phyloP scores from a whole-genome alignment of 2,113 vertebrate genomes.

The Crypturellus undulatus region DNA sequence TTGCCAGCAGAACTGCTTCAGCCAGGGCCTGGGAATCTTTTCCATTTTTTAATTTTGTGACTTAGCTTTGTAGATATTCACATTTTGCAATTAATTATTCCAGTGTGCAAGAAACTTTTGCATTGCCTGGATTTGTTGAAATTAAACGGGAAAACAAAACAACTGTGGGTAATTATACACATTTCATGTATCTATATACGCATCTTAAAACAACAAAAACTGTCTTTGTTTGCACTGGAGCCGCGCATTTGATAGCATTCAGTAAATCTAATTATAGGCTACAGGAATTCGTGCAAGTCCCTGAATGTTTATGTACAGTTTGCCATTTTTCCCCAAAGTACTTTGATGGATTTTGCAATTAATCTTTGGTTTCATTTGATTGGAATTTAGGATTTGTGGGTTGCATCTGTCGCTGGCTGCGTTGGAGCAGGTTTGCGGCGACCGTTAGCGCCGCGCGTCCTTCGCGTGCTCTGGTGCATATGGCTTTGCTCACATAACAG shows the following conservation, averaged over 20 bases:
- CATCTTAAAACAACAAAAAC: slow-evolving; percentile 49
- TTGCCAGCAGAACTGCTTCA: neutral
- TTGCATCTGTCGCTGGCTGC: neutral
- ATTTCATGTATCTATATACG: slow-evolving; percentile 38
- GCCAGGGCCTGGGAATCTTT: neutral
- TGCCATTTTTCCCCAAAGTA: neutral
- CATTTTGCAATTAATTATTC: slow-evolving; percentile 49
- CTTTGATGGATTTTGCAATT: slow-evolving; percentile 60
- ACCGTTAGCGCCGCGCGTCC: neutral
- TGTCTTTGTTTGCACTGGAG: slow-evolving; percentile 7
- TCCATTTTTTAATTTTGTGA: neutral
- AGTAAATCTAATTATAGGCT: slow-evolving; percentile 43
- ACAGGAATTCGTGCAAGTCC: neutral
- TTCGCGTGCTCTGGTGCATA: neutral
- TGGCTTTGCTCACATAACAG: neutral
- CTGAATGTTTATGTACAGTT: slow-evolving; percentile 9
- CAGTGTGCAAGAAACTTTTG: neutral
- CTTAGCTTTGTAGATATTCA: neutral
- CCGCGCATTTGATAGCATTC: neutral
- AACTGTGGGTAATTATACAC: slow-evolving; percentile 50
- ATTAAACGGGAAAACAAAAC: slow-evolving; percentile 44
- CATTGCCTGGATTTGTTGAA: slow-evolving; percentile 41
- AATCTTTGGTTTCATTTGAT: slow-evolving; percentile 55
- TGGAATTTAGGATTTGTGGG: slow-evolving; percentile 44
- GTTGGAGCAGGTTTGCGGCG: neutral